These are phyloP conservation scores for Machaerirhynchus nigripectus DNA, from an alignment of 2,113 vertebrate species.

Conservation along the genomic window DNA sequence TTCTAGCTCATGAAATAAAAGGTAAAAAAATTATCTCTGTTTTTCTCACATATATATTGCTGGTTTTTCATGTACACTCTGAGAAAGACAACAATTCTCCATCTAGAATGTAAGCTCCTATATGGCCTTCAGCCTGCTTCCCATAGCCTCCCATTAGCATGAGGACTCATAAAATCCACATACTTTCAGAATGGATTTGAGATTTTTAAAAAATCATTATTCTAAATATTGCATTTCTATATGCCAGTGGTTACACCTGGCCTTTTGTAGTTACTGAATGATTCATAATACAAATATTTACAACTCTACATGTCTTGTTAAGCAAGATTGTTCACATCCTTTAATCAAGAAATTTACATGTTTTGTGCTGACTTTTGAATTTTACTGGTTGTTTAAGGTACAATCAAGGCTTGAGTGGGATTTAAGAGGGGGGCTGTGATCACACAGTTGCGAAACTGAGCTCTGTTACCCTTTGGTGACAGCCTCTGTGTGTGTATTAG, in stretches of 20 bases:
- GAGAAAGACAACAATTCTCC: background rate
- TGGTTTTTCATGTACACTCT: background rate
- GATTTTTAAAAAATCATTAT: background rate
- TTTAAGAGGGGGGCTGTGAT: background rate
- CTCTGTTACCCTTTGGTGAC: accelerated
- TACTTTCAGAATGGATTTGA: background rate
- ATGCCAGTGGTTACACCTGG: background rate
- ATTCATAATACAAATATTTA: background rate
- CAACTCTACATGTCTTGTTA: background rate
- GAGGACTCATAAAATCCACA: background rate
- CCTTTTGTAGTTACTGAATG: background rate
- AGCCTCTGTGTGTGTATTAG: background rate
- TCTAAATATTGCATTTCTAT: background rate
- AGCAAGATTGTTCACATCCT: background rate
- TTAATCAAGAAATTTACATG: background rate
- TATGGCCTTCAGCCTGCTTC: background rate
- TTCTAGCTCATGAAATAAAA: background rate
- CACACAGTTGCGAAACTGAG: background rate
- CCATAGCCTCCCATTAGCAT: background rate
- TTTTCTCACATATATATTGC: background rate
- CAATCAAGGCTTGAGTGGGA: background rate
- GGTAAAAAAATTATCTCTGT: background rate
- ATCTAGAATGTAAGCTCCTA: background rate
- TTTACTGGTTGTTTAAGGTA: background rate
- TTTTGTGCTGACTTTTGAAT: background rate